Evolutionary conservation across 2,797 vertebrate genomes (phyloP).

Genomic region (Anas bahamensis): DNA sequence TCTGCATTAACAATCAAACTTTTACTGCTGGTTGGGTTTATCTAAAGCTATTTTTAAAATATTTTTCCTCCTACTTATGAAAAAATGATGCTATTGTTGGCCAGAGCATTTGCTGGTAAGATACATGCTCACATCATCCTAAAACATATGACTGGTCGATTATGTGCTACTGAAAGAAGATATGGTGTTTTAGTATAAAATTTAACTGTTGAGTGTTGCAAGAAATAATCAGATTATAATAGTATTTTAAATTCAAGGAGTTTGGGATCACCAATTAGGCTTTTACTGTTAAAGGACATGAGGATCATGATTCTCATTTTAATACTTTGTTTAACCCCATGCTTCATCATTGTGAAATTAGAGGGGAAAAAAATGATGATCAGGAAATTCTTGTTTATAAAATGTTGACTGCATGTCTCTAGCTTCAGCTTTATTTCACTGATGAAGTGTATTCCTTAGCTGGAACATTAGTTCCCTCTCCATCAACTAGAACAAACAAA

Average conservation of each 20-base stretch:
- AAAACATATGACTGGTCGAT: slow-evolving; percentile 22
- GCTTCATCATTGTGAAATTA: background rate
- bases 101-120: background rate
- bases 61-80: slow-evolving; percentile 6
- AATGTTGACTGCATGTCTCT: background rate
- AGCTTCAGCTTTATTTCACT: background rate
- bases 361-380: background rate
- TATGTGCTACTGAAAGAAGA: slow-evolving; percentile 16
- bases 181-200: background rate
- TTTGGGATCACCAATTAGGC: background rate
- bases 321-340: background rate
- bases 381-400: background rate
- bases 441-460: background rate
- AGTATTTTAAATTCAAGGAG: background rate
- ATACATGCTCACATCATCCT: slow-evolving; percentile 17
- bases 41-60: slow-evolving; percentile 21
- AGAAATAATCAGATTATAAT: background rate
- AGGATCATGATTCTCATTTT: background rate
- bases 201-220: slow-evolving; percentile 3
- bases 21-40: background rate
- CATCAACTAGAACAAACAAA: background rate
- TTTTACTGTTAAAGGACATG: background rate
- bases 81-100: slow-evolving; percentile 38
- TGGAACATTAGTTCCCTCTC: background rate
- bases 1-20: slow-evolving; percentile 1